Evolutionary conservation across 2,888 invertebrate genomes (phyloP), one percentile per base, ranked within the genome.

Genomic region (Mesorhabditis sp.): DNA sequence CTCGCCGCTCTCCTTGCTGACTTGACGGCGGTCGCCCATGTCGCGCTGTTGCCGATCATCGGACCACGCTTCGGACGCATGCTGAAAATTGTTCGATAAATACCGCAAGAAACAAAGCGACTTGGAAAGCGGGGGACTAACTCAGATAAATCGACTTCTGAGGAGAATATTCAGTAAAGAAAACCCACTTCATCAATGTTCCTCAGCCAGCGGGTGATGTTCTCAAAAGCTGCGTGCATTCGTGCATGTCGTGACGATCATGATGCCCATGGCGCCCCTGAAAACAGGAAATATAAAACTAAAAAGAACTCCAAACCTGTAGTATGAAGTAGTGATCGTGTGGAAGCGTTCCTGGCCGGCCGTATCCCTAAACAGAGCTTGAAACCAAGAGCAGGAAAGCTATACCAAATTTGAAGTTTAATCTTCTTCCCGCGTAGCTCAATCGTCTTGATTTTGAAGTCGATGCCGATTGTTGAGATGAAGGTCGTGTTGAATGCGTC

Each of bases 211-310:
- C 97, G 97, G 87, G 95, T 94, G 71, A 98, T 97, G 87, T 97
- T 97, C 88, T 97, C 95, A 88, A 97, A 97, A n/a, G 82, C 95
- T 95, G 88, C 95, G 96, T 86, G 95, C 95, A 88, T 95, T 95
- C 83, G 97, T 96, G 80, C 97, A 95, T 88, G 97, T 97, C 88
- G 97, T 97, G 5, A 83, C 83, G 4, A 83, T 74, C 80, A 83
- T 80, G 80, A 97, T 97, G 73, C 97, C 97, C 79, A 79, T 79
- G 4, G 79, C 79, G 13, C 79, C 79, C 43, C 70, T 70, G 62
- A 10, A 69, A 58, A 1, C n/a, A n/a, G n/a, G n/a, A n/a, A n/a
- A n/a, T n/a, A n/a, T n/a, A n/a, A n/a, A n/a, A n/a, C n/a, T n/a
- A n/a, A n/a, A n/a, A n/a, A n/a, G n/a, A n/a, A n/a, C n/a, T n/a